A percentile compares a stretch with the other conserved stretches of the same genome.
Evolutionary conservation across 1,140 invertebrate genomes (phyloP).

Genomic region (Cotesia chilonis): DNA sequence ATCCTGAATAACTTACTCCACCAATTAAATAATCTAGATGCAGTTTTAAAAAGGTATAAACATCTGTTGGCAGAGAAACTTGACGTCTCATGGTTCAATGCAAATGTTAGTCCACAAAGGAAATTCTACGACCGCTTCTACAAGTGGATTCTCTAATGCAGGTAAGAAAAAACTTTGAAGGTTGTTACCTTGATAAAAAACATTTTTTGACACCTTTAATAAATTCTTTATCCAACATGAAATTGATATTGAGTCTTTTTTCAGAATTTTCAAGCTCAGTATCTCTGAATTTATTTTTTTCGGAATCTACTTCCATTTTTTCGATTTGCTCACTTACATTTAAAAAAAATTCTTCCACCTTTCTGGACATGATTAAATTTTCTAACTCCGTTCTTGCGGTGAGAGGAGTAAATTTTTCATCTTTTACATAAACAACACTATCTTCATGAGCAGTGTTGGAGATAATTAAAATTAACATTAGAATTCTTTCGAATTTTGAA

Average conservation of each 20-base stretch:
- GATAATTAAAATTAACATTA: neutral
- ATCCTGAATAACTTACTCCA: neutral
- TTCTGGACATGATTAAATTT: neutral
- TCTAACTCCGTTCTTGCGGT: neutral
- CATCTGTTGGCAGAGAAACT: neutral
- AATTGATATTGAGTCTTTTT: neutral
- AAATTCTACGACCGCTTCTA: too few relatives aligned
- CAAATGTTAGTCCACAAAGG: too few relatives aligned
- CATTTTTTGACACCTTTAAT: neutral
- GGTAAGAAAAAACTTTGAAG: too few relatives aligned
- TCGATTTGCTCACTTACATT: neutral
- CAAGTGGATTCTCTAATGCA: too few relatives aligned
- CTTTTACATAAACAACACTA: neutral
- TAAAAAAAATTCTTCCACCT: neutral
- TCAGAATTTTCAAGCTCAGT: neutral
- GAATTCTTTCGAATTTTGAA: neutral
- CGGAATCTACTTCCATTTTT: neutral
- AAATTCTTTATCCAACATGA: neutral
- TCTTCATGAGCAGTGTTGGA: neutral
- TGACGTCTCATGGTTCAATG: too few relatives aligned
- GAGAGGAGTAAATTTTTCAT: neutral
- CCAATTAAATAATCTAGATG: slow-evolving; percentile 5
- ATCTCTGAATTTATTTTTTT: neutral
- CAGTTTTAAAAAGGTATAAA: slow-evolving; percentile 1
- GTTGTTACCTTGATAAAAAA: neutral